Conservation (phyloP, 2,888 invertebrate species). For the Drosophila affinis region DNA sequence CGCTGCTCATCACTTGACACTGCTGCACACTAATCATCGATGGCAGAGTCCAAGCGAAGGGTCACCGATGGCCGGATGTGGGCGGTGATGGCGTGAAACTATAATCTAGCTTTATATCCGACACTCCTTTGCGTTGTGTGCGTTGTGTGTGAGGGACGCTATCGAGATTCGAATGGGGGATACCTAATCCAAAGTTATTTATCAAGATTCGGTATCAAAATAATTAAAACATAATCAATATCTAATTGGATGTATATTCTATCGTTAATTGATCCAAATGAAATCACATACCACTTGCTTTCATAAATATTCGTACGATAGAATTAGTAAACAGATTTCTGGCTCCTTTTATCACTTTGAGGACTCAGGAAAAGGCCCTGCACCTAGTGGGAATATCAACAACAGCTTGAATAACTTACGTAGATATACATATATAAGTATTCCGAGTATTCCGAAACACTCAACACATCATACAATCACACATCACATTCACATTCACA, state of each 20-base stretch:
- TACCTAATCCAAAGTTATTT: background rate
- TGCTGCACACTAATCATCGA: conserved; percentile 68
- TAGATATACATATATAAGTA: too few species aligned
- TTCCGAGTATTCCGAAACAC: conserved; percentile 11
- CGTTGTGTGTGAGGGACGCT: conserved; percentile 7
- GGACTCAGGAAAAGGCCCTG: background rate
- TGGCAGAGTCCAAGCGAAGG: background rate
- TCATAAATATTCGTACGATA: background rate
- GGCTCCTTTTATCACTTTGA: background rate
- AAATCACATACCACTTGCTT: background rate
- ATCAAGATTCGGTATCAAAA: background rate
- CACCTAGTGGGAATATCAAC: background rate
- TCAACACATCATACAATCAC: conserved; percentile 24
- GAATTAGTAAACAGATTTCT: background rate
- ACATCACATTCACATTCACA: background rate
- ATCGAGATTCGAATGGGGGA: background rate
- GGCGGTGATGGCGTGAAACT: conserved; percentile 40
- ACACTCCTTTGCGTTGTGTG: conserved; percentile 23
- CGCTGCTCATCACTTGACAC: conserved; percentile 41
- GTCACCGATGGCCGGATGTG: background rate
- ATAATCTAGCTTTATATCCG: conserved; percentile 29
- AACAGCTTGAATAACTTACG: too few species aligned
- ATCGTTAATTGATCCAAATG: background rate
- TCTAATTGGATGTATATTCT: background rate
- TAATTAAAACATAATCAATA: background rate